These are phyloP conservation scores for Calidris pugnax DNA, from an alignment of 2,113 vertebrate genomes.

Conservation along the genomic window DNA sequence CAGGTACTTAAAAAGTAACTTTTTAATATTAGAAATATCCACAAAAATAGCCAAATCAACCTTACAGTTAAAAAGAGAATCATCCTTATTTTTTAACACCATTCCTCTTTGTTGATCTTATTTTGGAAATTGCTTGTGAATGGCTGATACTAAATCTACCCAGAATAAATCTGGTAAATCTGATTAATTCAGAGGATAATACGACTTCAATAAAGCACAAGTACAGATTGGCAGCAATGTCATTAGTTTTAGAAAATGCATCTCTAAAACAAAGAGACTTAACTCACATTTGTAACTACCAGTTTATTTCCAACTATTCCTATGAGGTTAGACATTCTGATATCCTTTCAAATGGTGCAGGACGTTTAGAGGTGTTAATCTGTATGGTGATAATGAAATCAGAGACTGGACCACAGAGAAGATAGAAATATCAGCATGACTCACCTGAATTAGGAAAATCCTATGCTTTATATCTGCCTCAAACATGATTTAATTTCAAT, in stretches of 20 bases:
- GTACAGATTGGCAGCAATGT: background rate
- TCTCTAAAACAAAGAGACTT: background rate
- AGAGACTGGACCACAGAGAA: background rate
- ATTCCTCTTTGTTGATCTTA: background rate
- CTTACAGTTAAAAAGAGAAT: background rate
- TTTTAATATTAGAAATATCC: background rate
- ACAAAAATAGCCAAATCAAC: background rate
- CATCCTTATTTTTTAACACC: background rate
- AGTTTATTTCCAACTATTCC: background rate
- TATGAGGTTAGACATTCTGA: background rate
- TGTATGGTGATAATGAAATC: background rate
- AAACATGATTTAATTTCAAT: conserved; percentile 26
- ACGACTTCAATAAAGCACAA: conserved; percentile 5
- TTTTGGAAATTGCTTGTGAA: background rate
- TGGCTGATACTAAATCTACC: background rate
- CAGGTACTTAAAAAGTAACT: background rate
- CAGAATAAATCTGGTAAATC: conserved; percentile 38
- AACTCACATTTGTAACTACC: background rate
- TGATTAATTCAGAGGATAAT: conserved; percentile 52
- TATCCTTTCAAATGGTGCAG: background rate
- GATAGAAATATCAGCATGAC: background rate
- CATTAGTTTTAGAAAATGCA: background rate
- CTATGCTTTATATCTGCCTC: background rate
- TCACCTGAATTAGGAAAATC: conserved; percentile 30
- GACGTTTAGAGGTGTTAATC: background rate